Evolutionary conservation across 2,113 vertebrate species (phyloP), one percentile per base, ranked within the genome.

Genomic region (Seriola quinqueradiata): DNA sequence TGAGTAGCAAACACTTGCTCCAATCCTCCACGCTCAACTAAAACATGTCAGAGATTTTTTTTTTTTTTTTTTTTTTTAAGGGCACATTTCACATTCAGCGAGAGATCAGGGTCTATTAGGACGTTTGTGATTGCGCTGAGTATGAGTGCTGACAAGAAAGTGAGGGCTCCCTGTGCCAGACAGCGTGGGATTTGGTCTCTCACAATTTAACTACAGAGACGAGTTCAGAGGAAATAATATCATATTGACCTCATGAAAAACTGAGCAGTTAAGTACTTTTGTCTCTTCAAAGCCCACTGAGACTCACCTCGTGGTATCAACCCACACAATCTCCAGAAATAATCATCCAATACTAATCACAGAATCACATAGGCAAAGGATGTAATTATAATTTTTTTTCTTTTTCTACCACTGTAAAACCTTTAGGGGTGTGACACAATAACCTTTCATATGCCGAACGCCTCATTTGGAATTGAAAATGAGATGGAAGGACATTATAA

Each of bases 361-460:
- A 96, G 96, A 96, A 96, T 95, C 94, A 95, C 93, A 93, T 87
- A 90, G 91, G 92, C 95, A 94, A 95, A 95, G 95, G 95, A 96
- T 95, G 96, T 96, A 97, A 97, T 98, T 97, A 97, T 94, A 87
- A 81, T 95, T 95, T 94, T 89, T 95, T 96, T 95, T 94, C 95
- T 72, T 84, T 87, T 86, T 83, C 96, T 95, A 95, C 95, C 92
- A 96, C 93, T 95, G 93, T 89, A 92, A 93, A 93, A 95, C 94
- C 95, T 97, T 95, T 85, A 87, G 95, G 94, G 93, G 94, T 94
- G 90, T 89, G 95, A 95, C 95, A 96, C 88, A 89, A 94, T 94
- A 95, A 97, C 90, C 94, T 92, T 90, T 92, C 85, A 84, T 78
- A 85, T 77, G 88, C 86, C 76, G 71, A 93, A 92, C 59, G 76